Evolutionary conservation across 2,888 invertebrate genomes (phyloP), one percentile per base, ranked within the genome.

Genomic region (Zaprionus bogoriensis): DNA sequence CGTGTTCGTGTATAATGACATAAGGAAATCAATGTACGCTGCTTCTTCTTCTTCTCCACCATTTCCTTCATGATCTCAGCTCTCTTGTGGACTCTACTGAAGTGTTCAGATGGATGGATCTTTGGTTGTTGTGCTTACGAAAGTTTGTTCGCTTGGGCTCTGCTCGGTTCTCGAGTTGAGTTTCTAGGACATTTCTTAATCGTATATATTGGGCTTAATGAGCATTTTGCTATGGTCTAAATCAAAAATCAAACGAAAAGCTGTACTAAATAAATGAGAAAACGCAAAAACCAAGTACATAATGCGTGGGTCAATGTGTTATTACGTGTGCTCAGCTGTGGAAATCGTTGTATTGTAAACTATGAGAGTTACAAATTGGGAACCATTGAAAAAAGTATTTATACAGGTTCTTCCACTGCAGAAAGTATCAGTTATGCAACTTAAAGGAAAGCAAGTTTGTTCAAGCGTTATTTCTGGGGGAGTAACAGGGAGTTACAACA

Each of bases 71-170:
- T 53, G 53, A 50, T 48, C 70, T 78, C 54, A 60, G 55, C 82
- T 81, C 78, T 59, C 76, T 55, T 64, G 58, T 64, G 70, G 64
- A 78, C 55, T 78, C 45, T n/a, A 53, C 53, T 38, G 42, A 58
- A 25, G 57, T 75, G 25, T 39, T 69, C n/a, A 6, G 30, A 7
- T 57, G 51, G 38, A 54, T 71, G 67, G 45, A 66, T 60, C 89
- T 90, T 91, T 89, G 91, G 91, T 91, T 91, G 91, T 90, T 91
- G 90, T 79, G 87, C 77, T 75, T 61, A 52, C 30, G 45, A 39
- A 71, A 76, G 52, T 55, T 53, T 54, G 20, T 22, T 38, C 60
- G 71, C 60, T 69, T 73, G 68, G 83, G 83, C 87, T 87, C 87
- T 80, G 83, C 87, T 79, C 85, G 78, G 27, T 39, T 67, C 60